Percentiles rank a stretch among this genome's conserved stretches.
Conservation (phyloP, 1,140 invertebrate genomes). For the Dreissena polymorpha region DNA sequence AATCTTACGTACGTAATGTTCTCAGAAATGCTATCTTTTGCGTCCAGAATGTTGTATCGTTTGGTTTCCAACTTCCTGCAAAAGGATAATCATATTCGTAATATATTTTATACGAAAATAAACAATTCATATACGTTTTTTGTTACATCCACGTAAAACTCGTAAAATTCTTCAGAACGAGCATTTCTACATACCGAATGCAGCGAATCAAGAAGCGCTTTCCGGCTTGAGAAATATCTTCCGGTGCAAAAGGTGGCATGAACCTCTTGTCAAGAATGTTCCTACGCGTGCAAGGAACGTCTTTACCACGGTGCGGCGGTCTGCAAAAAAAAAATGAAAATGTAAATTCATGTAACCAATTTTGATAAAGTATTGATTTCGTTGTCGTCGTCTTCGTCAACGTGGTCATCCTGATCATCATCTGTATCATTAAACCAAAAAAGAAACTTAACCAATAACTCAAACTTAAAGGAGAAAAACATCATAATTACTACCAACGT, state of each 20-base stretch:
- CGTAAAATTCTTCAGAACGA: too few species aligned
- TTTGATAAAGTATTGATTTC: not conserved
- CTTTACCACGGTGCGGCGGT: slow-evolving; percentile 22
- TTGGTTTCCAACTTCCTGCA: slow-evolving; percentile 7
- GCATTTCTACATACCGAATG: not conserved
- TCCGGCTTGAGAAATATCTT: slow-evolving; percentile 3
- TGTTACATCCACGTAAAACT: too few species aligned
- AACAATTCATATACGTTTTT: too few species aligned
- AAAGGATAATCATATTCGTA: not conserved
- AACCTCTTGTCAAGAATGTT: slow-evolving; percentile 19
- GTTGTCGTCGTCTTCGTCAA: not conserved
- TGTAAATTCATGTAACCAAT: not conserved
- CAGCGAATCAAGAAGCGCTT: slow-evolving; percentile 27
- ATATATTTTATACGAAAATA: too few species aligned
- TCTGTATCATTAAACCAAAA: not conserved
- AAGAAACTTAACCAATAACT: too few species aligned
- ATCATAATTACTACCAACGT: too few species aligned
- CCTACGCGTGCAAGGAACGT: not conserved
- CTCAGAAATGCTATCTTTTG: slow-evolving; percentile 3
- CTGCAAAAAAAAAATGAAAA: not conserved
- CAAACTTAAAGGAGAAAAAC: too few species aligned
- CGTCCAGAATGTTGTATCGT: slow-evolving; percentile 17
- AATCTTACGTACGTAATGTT: slow-evolving; percentile 8
- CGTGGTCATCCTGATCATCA: not conserved
- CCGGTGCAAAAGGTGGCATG: slow-evolving; percentile 6